Percentiles rank a stretch among this genome's conserved stretches.
Evolutionary conservation across 2,888 invertebrate genomes (phyloP).

Genomic region (Phengaris alcon): DNA sequence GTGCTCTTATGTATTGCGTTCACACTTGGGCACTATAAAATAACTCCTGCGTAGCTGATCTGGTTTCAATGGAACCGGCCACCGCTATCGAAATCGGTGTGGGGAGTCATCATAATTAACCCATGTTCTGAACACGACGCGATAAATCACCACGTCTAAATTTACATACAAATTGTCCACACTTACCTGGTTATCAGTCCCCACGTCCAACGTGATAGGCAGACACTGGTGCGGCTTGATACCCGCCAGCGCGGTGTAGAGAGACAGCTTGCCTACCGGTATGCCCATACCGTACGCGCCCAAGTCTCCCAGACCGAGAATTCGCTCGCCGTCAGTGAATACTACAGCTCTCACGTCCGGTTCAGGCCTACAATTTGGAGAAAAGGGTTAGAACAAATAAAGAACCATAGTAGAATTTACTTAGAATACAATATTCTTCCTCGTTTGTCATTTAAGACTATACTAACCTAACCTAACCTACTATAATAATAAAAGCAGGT

Average conservation of each 20-base stretch:
- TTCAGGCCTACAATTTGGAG: slow-evolving; percentile 82
- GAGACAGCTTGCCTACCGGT: slow-evolving; percentile 96
- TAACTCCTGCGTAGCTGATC: too few relatives aligned
- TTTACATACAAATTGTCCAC: too few relatives aligned
- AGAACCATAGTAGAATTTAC: neutral
- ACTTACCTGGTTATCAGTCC: slow-evolving; percentile 91
- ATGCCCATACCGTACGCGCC: slow-evolving; percentile 99
- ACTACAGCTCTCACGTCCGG: slow-evolving; percentile 91
- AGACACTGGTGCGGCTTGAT: slow-evolving; percentile 97
- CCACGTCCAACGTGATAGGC: slow-evolving; percentile 96
- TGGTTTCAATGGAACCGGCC: too few relatives aligned
- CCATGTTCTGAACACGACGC: too few relatives aligned
- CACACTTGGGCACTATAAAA: too few relatives aligned
- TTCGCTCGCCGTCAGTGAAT: slow-evolving; percentile 98
- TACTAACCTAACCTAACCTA: too few relatives aligned
- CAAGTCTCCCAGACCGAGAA: slow-evolving; percentile 96
- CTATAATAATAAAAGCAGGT: neutral
- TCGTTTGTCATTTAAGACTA: too few relatives aligned
- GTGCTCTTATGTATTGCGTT: too few relatives aligned
- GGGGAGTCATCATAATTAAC: too few relatives aligned
- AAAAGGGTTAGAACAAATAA: neutral
- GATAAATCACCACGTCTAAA: too few relatives aligned
- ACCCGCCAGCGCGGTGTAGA: slow-evolving; percentile 98
- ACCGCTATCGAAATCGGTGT: too few relatives aligned
- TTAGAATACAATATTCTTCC: too few relatives aligned